Base-by-base conservation (phyloP, 2,113 vertebrate genomes). In the Lutjanus erythropterus region DNA sequence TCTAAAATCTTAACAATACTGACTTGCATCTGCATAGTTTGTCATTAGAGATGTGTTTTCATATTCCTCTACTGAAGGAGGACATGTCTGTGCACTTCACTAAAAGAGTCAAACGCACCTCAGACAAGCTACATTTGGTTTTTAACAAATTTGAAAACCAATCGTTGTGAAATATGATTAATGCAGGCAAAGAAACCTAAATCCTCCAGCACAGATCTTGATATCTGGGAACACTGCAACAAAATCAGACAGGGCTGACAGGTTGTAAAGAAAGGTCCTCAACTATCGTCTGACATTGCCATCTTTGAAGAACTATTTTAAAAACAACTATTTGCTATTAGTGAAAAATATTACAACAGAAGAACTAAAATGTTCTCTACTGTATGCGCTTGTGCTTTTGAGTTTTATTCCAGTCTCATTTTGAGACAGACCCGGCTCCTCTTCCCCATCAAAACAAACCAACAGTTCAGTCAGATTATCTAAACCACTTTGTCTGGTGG, bases 281-380 rank as follows among this genome's bases (percentile, higher is more conserved):
- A 37, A 35, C 44, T 62, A 9, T 11, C 37, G 60, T 83, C 21
- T 75, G 16, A 53, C 6, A 61, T 47, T 59, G 61, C 58, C 21
- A 64, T 60, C n/a, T 68, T 58, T 27, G 33, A n/a, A 77, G 50
- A 55, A 77, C 79, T 29, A 64, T 35, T 47, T 41, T 77, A 78
- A 52, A 44, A 10, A 12, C 8, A 4, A 27, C n/a, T 75, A 27
- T 52, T 66, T 33, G 5, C 50, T 37, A 25, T 47, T 19, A 49
- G 35, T 11, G 27, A 39, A 77, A 47, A 73, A 12, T n/a, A 3
- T 21, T 18, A 49, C 9, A 52, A 9, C n/a, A 6, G 8, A 68
- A 21, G 9, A 25, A 11, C n/a, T 66, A 27, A 75, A 62, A 44
- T 1, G 29, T 31, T 21, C 6, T 59, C 11, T 19, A 1, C n/a